These are phyloP conservation scores for Columbina picui DNA, from an alignment of 2,113 vertebrate genomes.

Conservation along the genomic window DNA sequence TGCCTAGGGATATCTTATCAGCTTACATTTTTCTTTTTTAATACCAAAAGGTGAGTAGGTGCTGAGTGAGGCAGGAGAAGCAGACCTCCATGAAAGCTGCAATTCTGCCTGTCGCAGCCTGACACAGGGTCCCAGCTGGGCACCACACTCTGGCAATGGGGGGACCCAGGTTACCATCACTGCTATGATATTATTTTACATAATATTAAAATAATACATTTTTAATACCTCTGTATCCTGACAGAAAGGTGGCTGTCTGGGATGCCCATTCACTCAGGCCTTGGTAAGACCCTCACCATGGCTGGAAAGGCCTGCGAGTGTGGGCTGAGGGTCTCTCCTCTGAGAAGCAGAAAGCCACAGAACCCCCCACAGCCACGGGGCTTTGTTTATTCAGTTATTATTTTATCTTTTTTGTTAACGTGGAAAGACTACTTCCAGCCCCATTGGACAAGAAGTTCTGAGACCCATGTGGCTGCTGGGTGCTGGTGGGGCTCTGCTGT, in stretches of 20 bases:
- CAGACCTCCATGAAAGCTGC: constrained; percentile 1
- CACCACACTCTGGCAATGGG: fast-evolving
- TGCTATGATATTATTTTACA: not conserved
- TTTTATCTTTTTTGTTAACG: not conserved
- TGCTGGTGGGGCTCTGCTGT: fast-evolving
- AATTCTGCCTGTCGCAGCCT: constrained; percentile 48
- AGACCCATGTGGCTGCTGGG: not conserved
- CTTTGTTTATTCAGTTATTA: not conserved
- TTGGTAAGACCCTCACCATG: too few species aligned
- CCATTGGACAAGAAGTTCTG: not conserved
- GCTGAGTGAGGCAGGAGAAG: constrained; percentile 71
- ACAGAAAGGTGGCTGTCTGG: fast-evolving
- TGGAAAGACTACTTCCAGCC: not conserved
- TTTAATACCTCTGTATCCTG: not conserved
- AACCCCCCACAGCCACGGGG: fast-evolving
- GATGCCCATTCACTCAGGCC: fast-evolving
- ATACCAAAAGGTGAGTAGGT: constrained; percentile 74
- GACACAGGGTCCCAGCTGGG: constrained; percentile 55
- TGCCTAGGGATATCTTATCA: constrained; percentile 70
- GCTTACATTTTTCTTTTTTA: constrained; percentile 52
- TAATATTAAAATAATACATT: not conserved
- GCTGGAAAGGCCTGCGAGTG: not conserved
- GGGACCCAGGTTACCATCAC: not conserved
- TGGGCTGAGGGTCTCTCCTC: too few species aligned
- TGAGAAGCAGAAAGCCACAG: not conserved